Conservation (phyloP, 2,113 vertebrate genomes). For the Corvus moneduloides region DNA sequence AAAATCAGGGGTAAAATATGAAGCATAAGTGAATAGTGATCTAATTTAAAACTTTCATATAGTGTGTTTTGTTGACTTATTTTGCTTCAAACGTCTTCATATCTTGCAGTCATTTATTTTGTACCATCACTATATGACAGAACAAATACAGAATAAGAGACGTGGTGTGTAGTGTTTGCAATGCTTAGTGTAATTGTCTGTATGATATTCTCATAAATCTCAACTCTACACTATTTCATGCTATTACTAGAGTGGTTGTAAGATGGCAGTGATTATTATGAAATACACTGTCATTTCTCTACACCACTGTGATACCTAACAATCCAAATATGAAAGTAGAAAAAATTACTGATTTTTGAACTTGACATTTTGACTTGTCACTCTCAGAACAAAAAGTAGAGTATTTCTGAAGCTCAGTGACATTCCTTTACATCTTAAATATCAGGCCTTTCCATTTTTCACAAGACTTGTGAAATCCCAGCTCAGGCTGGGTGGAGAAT, state of each 20-base stretch:
- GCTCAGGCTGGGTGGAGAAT: not conserved
- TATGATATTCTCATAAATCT: not conserved
- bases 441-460: not conserved
- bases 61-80: not conserved
- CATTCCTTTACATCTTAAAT: not conserved
- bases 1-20: not conserved
- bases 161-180: not conserved
- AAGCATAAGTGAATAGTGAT: not conserved
- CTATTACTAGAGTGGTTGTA: not conserved
- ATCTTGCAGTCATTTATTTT: not conserved
- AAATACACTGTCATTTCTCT: not conserved
- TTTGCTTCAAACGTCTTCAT: not conserved
- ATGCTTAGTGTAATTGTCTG: not conserved
- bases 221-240: not conserved
- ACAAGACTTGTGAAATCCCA: not conserved
- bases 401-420: not conserved
- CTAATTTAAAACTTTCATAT: not conserved
- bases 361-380: slow-evolving; percentile 1
- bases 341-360: not conserved
- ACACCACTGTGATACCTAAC: not conserved
- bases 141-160: not conserved
- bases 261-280: not conserved
- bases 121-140: not conserved
- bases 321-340: not conserved
- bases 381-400: not conserved